phyloP scores from a whole-genome alignment of 2,888 invertebrate species.

The Andrena chrysosceles region DNA sequence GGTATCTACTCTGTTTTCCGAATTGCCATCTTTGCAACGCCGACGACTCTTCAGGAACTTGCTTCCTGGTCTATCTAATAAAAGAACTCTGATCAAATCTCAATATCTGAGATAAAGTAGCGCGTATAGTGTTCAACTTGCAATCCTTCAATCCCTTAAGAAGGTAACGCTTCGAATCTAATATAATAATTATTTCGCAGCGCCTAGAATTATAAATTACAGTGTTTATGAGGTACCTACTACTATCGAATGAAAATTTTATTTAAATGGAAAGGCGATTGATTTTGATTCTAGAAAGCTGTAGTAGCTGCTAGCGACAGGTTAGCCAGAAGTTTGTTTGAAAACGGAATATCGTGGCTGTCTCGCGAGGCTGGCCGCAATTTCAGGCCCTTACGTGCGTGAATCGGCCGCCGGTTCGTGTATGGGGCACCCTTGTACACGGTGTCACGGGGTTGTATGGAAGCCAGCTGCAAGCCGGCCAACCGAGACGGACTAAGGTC shows the following conservation, averaged over 20 bases:
- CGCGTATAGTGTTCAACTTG: too few species aligned
- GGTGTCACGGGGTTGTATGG: slow-evolving; percentile 81
- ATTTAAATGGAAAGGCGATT: not conserved
- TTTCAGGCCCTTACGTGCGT: slow-evolving; percentile 47
- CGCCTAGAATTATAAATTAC: not conserved
- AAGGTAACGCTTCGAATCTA: too few species aligned
- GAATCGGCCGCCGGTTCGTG: slow-evolving; percentile 72
- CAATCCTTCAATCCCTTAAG: too few species aligned
- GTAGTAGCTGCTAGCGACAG: not conserved
- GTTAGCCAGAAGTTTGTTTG: slow-evolving; percentile 8
- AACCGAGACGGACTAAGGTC: slow-evolving; percentile 81
- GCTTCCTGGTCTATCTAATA: too few species aligned
- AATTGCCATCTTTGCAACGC: too few species aligned
- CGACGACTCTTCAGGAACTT: too few species aligned
- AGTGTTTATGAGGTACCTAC: not conserved
- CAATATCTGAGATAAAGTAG: too few species aligned
- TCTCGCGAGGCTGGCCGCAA: slow-evolving; percentile 29
- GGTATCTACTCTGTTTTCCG: too few species aligned
- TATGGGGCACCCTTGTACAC: slow-evolving; percentile 79
- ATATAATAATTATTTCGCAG: too few species aligned
- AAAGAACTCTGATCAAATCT: too few species aligned
- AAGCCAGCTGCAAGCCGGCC: slow-evolving; percentile 84
- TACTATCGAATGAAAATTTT: not conserved
- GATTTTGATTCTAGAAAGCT: not conserved
- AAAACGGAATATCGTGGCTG: slow-evolving; percentile 21